Evolutionary conservation across 2,113 vertebrate genomes (phyloP).

Genomic region (Monopterus albus): DNA sequence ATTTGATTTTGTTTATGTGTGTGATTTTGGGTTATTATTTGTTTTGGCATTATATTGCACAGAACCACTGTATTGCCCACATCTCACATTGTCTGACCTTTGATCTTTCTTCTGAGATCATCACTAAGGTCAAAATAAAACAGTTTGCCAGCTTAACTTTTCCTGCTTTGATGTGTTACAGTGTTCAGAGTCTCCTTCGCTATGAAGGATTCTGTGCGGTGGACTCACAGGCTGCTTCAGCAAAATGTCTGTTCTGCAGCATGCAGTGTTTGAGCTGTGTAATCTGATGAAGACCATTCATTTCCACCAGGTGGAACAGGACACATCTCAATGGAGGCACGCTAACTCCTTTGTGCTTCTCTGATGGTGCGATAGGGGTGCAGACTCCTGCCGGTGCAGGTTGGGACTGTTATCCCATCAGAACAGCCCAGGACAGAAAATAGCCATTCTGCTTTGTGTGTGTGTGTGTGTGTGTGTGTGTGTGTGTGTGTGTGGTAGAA

Average conservation of each 20-base stretch:
- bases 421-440: conserved; percentile 31
- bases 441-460: background rate
- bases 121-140: background rate
- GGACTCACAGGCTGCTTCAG: background rate
- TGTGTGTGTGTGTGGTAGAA: conserved; percentile 11
- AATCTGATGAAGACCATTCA: conserved; percentile 72
- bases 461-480: conserved; percentile 12
- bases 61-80: background rate
- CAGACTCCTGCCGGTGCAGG: conserved; percentile 72
- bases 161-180: background rate
- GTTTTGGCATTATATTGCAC: background rate
- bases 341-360: conserved; percentile 71
- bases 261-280: conserved; percentile 49
- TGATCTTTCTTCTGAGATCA: conserved; percentile 29
- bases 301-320: conserved; percentile 72
- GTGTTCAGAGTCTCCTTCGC: background rate
- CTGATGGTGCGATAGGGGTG: conserved; percentile 66
- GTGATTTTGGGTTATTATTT: background rate
- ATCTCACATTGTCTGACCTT: conserved; percentile 15
- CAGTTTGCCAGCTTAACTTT: background rate
- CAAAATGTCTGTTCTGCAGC: conserved; percentile 31
- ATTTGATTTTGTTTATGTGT: background rate
- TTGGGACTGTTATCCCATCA: conserved; percentile 44
- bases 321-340: conserved; percentile 77
- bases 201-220: background rate